Base-by-base conservation (phyloP, 2,888 invertebrate species). In the Mactromeris polynyma region DNA sequence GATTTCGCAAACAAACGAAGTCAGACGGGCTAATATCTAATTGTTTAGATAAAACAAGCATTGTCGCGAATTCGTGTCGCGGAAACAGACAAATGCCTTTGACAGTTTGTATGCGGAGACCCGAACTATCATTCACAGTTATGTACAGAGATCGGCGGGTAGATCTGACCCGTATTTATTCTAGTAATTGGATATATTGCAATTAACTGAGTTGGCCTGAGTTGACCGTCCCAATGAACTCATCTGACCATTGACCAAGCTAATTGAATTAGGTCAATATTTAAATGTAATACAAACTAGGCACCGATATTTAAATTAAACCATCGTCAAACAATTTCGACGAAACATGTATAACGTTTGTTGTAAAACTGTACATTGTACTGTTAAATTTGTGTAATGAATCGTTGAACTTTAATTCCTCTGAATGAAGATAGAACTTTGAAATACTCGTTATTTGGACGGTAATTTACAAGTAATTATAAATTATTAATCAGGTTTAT, bases 191-290 rank as follows among this genome's bases (percentile, higher is more conserved):
- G 80, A 85, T 85, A 26, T 79, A 33, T 17, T 21, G 33, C 54
- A 40, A 85, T 85, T 85, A 85, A 78, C 85, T 78, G 33, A 40
- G 33, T 73, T 78, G 79, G 40, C 85, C 85, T 80, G 36, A 64
- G 42, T 38, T 85, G 85, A 85, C 85, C 80, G 85, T n/a, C 79
- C 40, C 33, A 38, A 0, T 85, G 85, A 85, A 79, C 79, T 64
- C 33, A n/a, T 17, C 11, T 81, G 64, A 21, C 64, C 54, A 82
- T 64, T 82, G 54, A n/a, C 73, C 36, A 73, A 73, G 73, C 73
- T 73, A 73, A 73, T 73, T 33, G 73, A 73, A 73, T 73, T 73
- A 17, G 33, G 73, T 73, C 73, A 73, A 73, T 73, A 73, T 73
- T 73, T 33, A 33, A 73, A 73, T 36, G 7, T 33, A 4, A 17